Conservation (phyloP, 1,140 invertebrate species). For the Sinonovacula constricta region DNA sequence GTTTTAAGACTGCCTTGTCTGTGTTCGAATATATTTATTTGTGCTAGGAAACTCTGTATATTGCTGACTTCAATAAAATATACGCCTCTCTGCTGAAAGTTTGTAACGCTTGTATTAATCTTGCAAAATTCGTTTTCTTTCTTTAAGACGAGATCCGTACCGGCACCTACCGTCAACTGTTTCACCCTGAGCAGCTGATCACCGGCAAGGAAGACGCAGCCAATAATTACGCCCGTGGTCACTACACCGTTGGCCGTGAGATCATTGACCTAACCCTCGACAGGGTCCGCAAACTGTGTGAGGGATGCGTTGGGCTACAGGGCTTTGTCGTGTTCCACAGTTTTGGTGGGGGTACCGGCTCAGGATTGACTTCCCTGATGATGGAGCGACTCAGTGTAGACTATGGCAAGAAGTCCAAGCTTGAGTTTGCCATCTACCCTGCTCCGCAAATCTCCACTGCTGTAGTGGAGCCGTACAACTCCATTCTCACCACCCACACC, state of each 20-base stretch:
- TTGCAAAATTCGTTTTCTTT: too few relatives aligned
- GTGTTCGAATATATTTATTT: too few relatives aligned
- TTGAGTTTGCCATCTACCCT: too few relatives aligned
- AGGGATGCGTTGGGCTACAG: background rate
- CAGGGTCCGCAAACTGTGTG: background rate
- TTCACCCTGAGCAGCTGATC: too few relatives aligned
- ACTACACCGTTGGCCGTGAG: constrained; percentile 4
- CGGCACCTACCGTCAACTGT: too few relatives aligned
- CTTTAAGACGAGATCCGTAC: too few relatives aligned
- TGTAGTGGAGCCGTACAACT: constrained; percentile 79
- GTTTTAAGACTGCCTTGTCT: too few relatives aligned
- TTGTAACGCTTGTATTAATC: too few relatives aligned
- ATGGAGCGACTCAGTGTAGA: constrained; percentile 90
- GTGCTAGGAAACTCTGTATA: too few relatives aligned
- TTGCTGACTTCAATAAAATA: too few relatives aligned
- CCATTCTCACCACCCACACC: constrained; percentile 68
- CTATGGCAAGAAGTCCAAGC: too few relatives aligned
- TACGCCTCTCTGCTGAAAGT: too few relatives aligned
- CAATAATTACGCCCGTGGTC: constrained; percentile 4
- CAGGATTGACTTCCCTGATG: constrained; percentile 91
- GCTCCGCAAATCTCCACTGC: constrained; percentile 82
- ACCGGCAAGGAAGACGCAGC: constrained; percentile 12
- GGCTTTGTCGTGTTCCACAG: constrained; percentile 55
- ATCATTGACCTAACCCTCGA: background rate
- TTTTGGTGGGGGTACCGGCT: constrained; percentile 85